Percentiles rank a stretch among this genome's conserved stretches.
These are phyloP conservation scores for Ectemnius lituratus DNA, from an alignment of 2,888 invertebrate species.

Conservation along the genomic window DNA sequence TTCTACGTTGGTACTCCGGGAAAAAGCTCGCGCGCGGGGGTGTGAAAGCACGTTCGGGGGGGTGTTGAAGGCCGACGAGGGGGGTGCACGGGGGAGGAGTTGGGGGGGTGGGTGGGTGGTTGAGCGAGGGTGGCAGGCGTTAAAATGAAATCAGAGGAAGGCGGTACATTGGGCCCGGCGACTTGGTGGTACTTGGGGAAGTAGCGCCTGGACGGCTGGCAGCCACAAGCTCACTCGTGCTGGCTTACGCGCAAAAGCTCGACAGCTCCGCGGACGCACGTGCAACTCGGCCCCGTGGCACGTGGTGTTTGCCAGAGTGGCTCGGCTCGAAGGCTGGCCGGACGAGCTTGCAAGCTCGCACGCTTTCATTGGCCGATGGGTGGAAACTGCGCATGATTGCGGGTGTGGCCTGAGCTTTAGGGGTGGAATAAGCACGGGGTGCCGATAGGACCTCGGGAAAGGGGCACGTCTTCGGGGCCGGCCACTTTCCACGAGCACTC, in stretches of 20 bases:
- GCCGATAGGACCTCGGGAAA: conserved; percentile 72
- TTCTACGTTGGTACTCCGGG: neutral
- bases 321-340: conserved; percentile 67
- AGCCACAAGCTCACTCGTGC: conserved; percentile 25
- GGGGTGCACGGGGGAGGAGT: neutral
- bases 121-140: neutral
- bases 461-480: conserved; percentile 72
- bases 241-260: conserved; percentile 49
- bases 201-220: neutral
- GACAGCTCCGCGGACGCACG: conserved; percentile 70
- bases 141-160: conserved; percentile 2
- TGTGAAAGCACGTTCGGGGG: neutral
- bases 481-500: conserved; percentile 61
- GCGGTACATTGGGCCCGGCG: conserved; percentile 1
- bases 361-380: conserved; percentile 73
- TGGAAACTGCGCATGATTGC: conserved; percentile 75
- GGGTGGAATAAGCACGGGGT: conserved; percentile 70
- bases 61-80: neutral
- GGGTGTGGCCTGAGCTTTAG: conserved; percentile 71
- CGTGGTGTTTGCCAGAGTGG: conserved; percentile 76
- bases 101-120: neutral
- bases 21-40: neutral
- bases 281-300: conserved; percentile 75
- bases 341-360: conserved; percentile 70
- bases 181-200: neutral